Base-by-base conservation (phyloP, 2,888 invertebrate species). In the Meandrusa payeni region DNA sequence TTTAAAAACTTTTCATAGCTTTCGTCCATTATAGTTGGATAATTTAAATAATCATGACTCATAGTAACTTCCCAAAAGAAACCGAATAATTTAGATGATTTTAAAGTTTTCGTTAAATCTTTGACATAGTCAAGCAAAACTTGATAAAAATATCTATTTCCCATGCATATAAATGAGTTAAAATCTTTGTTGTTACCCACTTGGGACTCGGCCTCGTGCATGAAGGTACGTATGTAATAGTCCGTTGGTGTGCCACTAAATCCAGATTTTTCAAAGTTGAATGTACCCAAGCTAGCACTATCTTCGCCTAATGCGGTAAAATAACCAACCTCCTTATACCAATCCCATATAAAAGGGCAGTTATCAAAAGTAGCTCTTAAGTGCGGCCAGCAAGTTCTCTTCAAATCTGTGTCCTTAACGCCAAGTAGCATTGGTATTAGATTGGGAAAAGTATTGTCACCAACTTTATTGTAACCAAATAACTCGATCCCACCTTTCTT, bases 401-500 rank as follows among this genome's bases (percentile, higher is more conserved):
- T 83, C 29, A 95, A 69, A 59, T 95, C 94, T 0, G 83, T 80
- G 15, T 91, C 91, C 26, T 89, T 90, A 27, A 92, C 68, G 0
- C 97, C 97, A 1, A 92, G 91, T 5, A 97, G 78, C 48, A 95
- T 89, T 0, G 97, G 94, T 3, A 94, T 90, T 45, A 98, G 71
- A 73, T 98, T 98, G 0, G 97, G 96, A 69, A 95, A 97, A 0
- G 97, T 97, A 72, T 97, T 98, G 73, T 97, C 97, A 2, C 93
- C 98, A 4, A 98, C 94, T 89, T 97, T 98, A 68, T 95, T 97
- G 74, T 96, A 97, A 2, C 97, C 98, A 52, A 93, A 75, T 67
- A 98, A 88, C 67, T 96, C 96, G 36, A 95, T 89, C 23, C 93
- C 93, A 6, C 89, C 89, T 47, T 94, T 79, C 7, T 90, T 73